These are phyloP conservation scores for Pithys albifrons DNA, from an alignment of 2,113 vertebrate genomes.

Conservation along the genomic window DNA sequence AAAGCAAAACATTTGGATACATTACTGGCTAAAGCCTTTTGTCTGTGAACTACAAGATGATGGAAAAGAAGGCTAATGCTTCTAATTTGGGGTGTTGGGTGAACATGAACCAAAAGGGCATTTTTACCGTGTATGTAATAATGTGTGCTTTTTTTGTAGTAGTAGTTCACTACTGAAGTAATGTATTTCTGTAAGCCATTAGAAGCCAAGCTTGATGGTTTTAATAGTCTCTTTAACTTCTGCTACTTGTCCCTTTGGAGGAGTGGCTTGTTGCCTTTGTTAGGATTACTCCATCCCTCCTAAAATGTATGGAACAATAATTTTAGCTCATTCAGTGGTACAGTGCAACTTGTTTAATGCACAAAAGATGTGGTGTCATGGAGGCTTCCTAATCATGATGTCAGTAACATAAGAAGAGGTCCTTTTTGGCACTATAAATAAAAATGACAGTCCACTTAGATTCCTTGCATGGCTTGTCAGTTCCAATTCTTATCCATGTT, in stretches of 20 bases:
- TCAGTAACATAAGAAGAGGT: slow-evolving; percentile 22
- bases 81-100: neutral
- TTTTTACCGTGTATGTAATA: neutral
- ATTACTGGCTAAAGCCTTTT: neutral
- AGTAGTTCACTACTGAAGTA: neutral
- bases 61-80: neutral
- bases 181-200: neutral
- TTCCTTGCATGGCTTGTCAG: slow-evolving; percentile 49
- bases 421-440: slow-evolving; percentile 39
- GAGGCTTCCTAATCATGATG: slow-evolving; percentile 26
- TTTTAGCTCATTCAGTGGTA: neutral
- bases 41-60: neutral
- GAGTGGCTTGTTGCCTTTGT: neutral
- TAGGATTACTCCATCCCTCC: neutral
- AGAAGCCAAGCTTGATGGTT: neutral
- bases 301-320: neutral
- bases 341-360: neutral
- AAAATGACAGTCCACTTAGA: slow-evolving; percentile 59
- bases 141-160: neutral
- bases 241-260: neutral
- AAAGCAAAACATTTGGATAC: neutral
- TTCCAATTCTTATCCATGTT: slow-evolving; percentile 47
- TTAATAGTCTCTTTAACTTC: neutral
- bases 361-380: neutral
- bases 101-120: neutral